Conservation (phyloP, 2,797 vertebrate genomes). For the Erpetoichthys calabaricus region DNA sequence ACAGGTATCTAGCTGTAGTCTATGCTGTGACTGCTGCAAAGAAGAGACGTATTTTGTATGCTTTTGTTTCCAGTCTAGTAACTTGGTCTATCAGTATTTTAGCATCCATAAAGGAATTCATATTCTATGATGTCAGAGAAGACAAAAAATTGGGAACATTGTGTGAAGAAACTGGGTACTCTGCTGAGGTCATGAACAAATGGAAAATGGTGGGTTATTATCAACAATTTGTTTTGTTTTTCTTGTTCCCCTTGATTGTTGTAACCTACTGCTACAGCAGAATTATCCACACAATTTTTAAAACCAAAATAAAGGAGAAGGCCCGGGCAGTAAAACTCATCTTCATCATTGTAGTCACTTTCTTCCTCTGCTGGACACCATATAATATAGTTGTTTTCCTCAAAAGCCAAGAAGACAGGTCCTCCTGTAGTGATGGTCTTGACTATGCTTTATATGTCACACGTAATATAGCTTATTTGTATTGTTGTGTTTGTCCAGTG, state of each 20-base stretch:
- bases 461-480: slow-evolving; percentile 51
- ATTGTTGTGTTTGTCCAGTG: slow-evolving; percentile 57
- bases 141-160: not conserved
- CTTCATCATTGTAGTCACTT: slow-evolving; percentile 50
- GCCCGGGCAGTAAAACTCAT: slow-evolving; percentile 53
- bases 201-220: slow-evolving; percentile 47
- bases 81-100: slow-evolving; percentile 49
- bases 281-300: slow-evolving; percentile 45
- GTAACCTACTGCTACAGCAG: slow-evolving; percentile 52
- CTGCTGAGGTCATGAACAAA: slow-evolving; percentile 14
- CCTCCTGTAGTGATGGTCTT: not conserved
- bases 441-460: slow-evolving; percentile 45
- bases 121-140: slow-evolving; percentile 28
- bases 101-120: slow-evolving; percentile 49
- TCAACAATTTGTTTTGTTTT: slow-evolving; percentile 55
- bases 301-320: slow-evolving; percentile 47
- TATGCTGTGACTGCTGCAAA: slow-evolving; percentile 44
- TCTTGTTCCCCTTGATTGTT: slow-evolving; percentile 43
- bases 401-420: slow-evolving; percentile 18
- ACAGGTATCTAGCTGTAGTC: slow-evolving; percentile 61
- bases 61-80: slow-evolving; percentile 22
- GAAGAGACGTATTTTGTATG: slow-evolving; percentile 36
- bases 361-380: slow-evolving; percentile 59
- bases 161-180: slow-evolving; percentile 42
- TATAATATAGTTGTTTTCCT: slow-evolving; percentile 52